Evolutionary conservation across 2,888 invertebrate genomes (phyloP), one percentile per base, ranked within the genome.

Genomic region (Melinopterus prodromus): DNA sequence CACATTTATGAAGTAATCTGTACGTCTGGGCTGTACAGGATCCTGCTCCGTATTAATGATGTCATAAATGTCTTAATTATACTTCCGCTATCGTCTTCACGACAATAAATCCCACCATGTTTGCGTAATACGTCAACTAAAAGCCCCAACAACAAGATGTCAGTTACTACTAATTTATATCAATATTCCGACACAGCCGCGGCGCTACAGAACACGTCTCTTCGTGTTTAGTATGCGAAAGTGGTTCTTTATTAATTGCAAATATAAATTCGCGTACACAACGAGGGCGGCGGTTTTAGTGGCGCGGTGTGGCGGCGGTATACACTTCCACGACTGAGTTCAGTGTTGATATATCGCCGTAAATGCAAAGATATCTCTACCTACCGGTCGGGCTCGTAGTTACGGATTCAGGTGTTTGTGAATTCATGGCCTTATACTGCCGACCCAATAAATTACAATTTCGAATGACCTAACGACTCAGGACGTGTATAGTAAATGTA

Each of bases 181-280:
- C 7, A 53, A 53, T 53, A 53, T 53, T 53, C 53, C 53, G 12
- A 7, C 7, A 53, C 53, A 4, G 12, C 53, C 0, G 12, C 7
- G 12, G 53, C 53, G 53, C 53, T 53, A 53, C 5, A 9, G 53
- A 53, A 53, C 53, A 53, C 53, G 53, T 53, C 53, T 53, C 53
- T 12, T 53, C 53, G 53, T 12, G 12, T 53, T 53, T 53, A 53
- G 53, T 53, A 53, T 53, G 53, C 53, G 53, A 53, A 53, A 53
- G 53, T 53, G 53, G 53, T 53, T 53, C 53, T 53, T 53, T 53
- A 53, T 53, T 53, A 53, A 53, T 53, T 53, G 53, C 53, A 53
- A 53, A 53, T 53, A 53, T 53, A 53, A 53, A 53, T 53, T 53
- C 12, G 53, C 53, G 53, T 53, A 53, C 12, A 53, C 53, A 53